phyloP scores from a whole-genome alignment of 2,797 vertebrate genomes.

The Hybognathus amarus region DNA sequence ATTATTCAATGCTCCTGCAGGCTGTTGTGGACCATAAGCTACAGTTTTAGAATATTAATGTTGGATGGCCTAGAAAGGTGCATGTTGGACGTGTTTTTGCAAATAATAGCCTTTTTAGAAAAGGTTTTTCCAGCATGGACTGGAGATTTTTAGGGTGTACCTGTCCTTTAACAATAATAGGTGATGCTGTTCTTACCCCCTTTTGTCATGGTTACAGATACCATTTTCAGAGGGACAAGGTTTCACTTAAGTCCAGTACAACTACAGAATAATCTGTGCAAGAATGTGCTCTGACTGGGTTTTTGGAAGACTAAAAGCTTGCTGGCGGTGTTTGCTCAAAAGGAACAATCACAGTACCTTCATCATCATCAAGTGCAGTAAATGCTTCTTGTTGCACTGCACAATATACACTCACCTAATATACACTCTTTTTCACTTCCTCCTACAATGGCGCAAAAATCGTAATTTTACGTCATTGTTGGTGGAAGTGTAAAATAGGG shows the following conservation, averaged over 20 bases:
- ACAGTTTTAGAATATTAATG: not conserved
- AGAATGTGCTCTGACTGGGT: slow-evolving; percentile 1
- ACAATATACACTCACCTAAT: not conserved
- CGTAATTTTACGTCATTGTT: too few relatives aligned
- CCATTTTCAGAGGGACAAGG: slow-evolving; percentile 1
- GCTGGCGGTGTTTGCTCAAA: not conserved
- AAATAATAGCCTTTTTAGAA: not conserved
- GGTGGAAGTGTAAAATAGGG: too few relatives aligned
- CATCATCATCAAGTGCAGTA: not conserved
- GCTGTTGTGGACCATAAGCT: not conserved
- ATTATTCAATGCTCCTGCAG: slow-evolving; percentile 11
- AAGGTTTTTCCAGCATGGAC: slow-evolving; percentile 14
- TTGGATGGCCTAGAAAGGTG: not conserved
- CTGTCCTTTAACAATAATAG: slow-evolving; percentile 1
- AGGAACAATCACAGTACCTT: not conserved
- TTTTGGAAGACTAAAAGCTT: not conserved
- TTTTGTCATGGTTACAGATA: not conserved
- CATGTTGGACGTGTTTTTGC: not conserved
- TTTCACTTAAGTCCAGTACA: not conserved
- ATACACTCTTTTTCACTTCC: too few relatives aligned
- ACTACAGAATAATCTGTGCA: not conserved
- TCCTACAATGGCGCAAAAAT: too few relatives aligned
- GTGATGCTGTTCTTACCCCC: not conserved
- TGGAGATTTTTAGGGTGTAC: slow-evolving; percentile 1
- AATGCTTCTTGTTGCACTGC: not conserved